phyloP scores from a whole-genome alignment of 2,888 invertebrate species.

The Lepidocyrtinus sp. region DNA sequence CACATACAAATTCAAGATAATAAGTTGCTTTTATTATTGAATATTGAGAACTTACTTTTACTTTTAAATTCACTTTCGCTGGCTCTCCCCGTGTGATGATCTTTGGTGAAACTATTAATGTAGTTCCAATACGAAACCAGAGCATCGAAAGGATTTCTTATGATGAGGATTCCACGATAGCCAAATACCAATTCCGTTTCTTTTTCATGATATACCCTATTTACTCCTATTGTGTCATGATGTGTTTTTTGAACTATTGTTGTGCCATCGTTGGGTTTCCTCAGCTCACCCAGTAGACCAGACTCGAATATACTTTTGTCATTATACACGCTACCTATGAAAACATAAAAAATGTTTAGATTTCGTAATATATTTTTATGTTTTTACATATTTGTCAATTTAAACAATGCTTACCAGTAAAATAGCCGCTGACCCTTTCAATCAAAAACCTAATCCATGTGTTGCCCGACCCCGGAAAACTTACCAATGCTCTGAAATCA shows the following conservation, averaged over 20 bases:
- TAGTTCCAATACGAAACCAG: slow-evolving; percentile 71
- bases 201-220: slow-evolving; percentile 49
- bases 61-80: slow-evolving; percentile 39
- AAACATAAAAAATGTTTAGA: too few relatives aligned
- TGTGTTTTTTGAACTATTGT: slow-evolving; percentile 72
- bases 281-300: slow-evolving; percentile 71
- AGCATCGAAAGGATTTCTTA: slow-evolving; percentile 72
- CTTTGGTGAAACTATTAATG: slow-evolving; percentile 59
- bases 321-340: slow-evolving; percentile 71
- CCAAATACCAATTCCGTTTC: slow-evolving; percentile 67
- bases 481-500: slow-evolving; percentile 71
- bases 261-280: slow-evolving; percentile 70
- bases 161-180: slow-evolving; percentile 70
- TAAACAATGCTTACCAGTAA: too few relatives aligned
- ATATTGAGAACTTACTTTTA: slow-evolving; percentile 39
- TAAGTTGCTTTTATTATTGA: too few relatives aligned
- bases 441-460: slow-evolving; percentile 72
- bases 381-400: too few relatives aligned
- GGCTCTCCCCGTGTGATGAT: slow-evolving; percentile 44
- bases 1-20: too few relatives aligned
- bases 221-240: slow-evolving; percentile 60
- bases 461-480: slow-evolving; percentile 71
- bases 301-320: slow-evolving; percentile 69
- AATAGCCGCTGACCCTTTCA: slow-evolving; percentile 71
- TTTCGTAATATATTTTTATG: too few relatives aligned